Percentiles rank a stretch among this genome's conserved stretches.
Conservation (phyloP, 2,888 invertebrate species). For the Drepana falcataria region DNA sequence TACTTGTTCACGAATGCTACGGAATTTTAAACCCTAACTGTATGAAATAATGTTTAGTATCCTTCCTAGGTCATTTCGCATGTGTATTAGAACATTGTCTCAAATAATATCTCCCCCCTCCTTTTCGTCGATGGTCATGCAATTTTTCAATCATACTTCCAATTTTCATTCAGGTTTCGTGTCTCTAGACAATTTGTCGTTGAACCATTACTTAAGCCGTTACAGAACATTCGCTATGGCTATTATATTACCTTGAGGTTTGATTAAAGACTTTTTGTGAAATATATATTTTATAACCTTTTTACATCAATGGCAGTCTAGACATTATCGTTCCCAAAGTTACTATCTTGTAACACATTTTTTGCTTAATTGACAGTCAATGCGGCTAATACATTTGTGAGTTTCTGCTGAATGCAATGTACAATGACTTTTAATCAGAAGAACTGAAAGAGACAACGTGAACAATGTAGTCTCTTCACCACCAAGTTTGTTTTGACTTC, state of each 20-base stretch:
- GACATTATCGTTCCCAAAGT: no score
- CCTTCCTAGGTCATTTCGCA: neutral
- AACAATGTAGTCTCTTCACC: no score
- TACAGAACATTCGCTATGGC: neutral
- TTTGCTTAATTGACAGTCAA: no score
- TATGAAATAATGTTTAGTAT: neutral
- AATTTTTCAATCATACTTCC: slow-evolving; percentile 71
- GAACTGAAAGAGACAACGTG: no score
- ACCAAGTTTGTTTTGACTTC: no score
- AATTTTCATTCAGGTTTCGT: slow-evolving; percentile 34
- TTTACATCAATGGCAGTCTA: no score
- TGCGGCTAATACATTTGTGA: no score
- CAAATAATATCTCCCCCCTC: slow-evolving; percentile 35
- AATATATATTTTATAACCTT: no score
- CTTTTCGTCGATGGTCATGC: slow-evolving; percentile 54
- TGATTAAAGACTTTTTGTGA: neutral
- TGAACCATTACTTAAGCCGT: neutral
- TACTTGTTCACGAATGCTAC: neutral
- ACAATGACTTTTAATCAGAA: no score
- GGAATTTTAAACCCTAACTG: neutral
- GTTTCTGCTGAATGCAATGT: no score
- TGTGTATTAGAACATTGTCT: neutral
- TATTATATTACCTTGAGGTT: neutral
- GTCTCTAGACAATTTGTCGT: slow-evolving; percentile 25
- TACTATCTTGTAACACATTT: no score